Evolutionary conservation across 2,888 invertebrate genomes (phyloP).

Genomic region (Eumerus sabulonum): DNA sequence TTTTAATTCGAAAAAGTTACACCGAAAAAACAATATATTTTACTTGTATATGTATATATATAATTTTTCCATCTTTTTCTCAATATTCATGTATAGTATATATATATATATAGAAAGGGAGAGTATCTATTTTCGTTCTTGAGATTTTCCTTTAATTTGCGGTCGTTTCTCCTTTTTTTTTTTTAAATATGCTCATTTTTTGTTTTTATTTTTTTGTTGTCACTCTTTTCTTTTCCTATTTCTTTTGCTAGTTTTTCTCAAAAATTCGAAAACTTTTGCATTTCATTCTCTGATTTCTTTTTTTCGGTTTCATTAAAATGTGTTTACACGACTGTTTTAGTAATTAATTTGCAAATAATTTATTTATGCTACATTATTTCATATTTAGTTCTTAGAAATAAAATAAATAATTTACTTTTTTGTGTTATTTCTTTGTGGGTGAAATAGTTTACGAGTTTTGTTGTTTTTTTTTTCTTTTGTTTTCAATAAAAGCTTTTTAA

Average conservation of each 20-base stretch:
- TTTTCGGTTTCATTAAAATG: no score
- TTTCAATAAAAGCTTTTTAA: neutral
- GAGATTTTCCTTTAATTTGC: neutral
- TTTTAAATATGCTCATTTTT: slow-evolving; percentile 51
- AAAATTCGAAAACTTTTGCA: slow-evolving; percentile 53
- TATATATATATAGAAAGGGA: slow-evolving; percentile 53
- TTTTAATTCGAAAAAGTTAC: slow-evolving; percentile 67
- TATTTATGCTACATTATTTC: slow-evolving; percentile 41
- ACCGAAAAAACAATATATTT: slow-evolving; percentile 65
- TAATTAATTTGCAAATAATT: slow-evolving; percentile 33
- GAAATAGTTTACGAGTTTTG: no score
- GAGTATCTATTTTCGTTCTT: slow-evolving; percentile 53
- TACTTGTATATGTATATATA: slow-evolving; percentile 62
- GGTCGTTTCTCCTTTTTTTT: slow-evolving; percentile 17
- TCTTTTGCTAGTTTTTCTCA: slow-evolving; percentile 1
- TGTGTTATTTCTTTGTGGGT: neutral
- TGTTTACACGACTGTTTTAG: slow-evolving; percentile 3
- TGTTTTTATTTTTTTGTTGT: slow-evolving; percentile 1
- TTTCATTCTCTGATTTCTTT: slow-evolving; percentile 11
- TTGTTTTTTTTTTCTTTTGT: no score
- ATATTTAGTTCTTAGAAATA: slow-evolving; percentile 32
- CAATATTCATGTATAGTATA: slow-evolving; percentile 35
- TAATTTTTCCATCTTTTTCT: slow-evolving; percentile 24
- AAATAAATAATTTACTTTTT: slow-evolving; percentile 27
- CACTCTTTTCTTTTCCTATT: no score